Percentiles rank a stretch among this genome's conserved stretches.
phyloP scores from a whole-genome alignment of 1,140 invertebrate species.

The Trichoplusia ni region DNA sequence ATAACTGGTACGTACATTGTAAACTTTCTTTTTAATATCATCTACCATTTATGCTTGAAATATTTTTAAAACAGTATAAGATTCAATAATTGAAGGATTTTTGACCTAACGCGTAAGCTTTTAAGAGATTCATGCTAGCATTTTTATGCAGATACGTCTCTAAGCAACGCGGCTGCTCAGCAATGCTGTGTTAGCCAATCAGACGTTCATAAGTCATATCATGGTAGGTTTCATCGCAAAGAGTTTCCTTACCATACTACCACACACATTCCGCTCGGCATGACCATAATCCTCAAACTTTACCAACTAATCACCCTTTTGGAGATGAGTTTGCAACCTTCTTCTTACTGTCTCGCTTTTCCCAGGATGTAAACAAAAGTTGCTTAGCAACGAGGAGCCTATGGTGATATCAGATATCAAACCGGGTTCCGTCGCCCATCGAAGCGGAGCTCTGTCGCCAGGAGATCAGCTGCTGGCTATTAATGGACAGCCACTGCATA shows the following conservation, averaged over 20 bases:
- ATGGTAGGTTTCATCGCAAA: slow-evolving; percentile 5
- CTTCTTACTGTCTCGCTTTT: background rate
- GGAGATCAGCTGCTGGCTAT: slow-evolving; percentile 95
- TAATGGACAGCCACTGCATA: slow-evolving; percentile 91
- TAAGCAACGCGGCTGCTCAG: slow-evolving; percentile 10
- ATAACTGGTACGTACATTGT: too few relatives aligned
- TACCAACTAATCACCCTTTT: background rate
- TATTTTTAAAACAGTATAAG: too few relatives aligned
- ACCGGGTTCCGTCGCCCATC: slow-evolving; percentile 94
- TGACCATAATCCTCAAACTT: background rate
- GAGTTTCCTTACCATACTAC: background rate
- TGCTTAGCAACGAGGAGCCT: slow-evolving; percentile 72
- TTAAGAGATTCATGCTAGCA: background rate
- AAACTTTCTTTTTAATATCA: too few relatives aligned
- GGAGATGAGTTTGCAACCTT: background rate
- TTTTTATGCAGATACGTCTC: slow-evolving; percentile 11
- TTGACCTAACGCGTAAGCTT: too few relatives aligned
- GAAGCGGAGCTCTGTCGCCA: slow-evolving; percentile 91
- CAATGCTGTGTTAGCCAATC: slow-evolving; percentile 14
- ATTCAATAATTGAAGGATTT: too few relatives aligned
- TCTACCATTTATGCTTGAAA: too few relatives aligned
- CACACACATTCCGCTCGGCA: background rate
- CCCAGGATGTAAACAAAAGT: slow-evolving; percentile 75
- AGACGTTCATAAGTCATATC: slow-evolving; percentile 14
- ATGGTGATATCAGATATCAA: slow-evolving; percentile 91